phyloP scores from a whole-genome alignment of 2,113 vertebrate genomes.

The Corythaeola cristata region DNA sequence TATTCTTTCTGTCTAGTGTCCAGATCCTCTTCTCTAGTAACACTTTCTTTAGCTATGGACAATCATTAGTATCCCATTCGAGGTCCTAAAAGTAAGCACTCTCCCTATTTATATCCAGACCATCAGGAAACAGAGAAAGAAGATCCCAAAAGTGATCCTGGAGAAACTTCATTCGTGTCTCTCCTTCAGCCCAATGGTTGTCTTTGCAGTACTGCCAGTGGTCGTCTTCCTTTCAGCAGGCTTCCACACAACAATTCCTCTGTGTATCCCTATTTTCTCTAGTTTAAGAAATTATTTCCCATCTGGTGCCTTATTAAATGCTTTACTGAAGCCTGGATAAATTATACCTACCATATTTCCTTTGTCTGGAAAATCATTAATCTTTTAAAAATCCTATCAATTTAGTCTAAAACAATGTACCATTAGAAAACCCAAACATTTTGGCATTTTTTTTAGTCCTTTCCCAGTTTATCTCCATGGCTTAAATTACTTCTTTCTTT shows the following conservation, averaged over 20 bases:
- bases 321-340: constrained; percentile 30
- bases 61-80: background rate
- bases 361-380: constrained; percentile 49
- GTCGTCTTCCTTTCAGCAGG: background rate
- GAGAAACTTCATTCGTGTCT: background rate
- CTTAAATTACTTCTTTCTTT: constrained; percentile 16
- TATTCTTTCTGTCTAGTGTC: background rate
- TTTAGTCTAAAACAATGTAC: background rate
- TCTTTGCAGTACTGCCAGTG: background rate
- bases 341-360: constrained; percentile 23
- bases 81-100: background rate
- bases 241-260: background rate
- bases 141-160: background rate
- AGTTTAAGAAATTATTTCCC: constrained; percentile 27
- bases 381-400: background rate
- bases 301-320: constrained; percentile 26
- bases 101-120: background rate
- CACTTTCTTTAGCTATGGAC: background rate
- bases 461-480: background rate
- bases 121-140: background rate
- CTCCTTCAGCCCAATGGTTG: background rate
- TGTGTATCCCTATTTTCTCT: background rate
- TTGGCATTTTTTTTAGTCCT: background rate
- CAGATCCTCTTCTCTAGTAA: background rate
- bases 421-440: background rate